Percentiles rank a stretch among this genome's conserved stretches.
Conservation (phyloP, 2,113 vertebrate species). For the Rana temporaria region DNA sequence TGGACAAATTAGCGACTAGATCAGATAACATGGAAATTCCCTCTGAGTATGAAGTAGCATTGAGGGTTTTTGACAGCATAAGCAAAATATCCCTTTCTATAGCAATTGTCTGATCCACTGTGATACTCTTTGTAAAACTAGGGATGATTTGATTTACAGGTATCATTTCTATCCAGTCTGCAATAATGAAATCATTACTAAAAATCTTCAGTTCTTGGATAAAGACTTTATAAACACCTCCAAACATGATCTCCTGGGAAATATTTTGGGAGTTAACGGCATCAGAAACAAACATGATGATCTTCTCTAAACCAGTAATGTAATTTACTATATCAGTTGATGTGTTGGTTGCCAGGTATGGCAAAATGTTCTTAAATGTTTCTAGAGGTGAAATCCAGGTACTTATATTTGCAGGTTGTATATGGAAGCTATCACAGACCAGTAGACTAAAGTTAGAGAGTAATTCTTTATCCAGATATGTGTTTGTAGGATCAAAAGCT, state of each 20-base stretch:
- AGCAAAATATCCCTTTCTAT: not conserved
- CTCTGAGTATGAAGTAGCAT: constrained; percentile 29
- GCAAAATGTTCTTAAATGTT: constrained; percentile 11
- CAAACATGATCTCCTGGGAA: constrained; percentile 17
- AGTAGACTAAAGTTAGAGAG: constrained; percentile 35
- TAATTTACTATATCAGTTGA: not conserved
- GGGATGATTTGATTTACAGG: not conserved
- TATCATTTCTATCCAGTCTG: constrained; percentile 1
- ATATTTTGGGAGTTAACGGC: not conserved
- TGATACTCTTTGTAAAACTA: not conserved
- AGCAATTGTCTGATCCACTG: not conserved
- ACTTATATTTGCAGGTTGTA: not conserved
- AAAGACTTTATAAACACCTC: constrained; percentile 9
- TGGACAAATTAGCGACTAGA: not conserved
- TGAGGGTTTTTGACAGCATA: constrained; percentile 15
- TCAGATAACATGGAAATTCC: constrained; percentile 19
- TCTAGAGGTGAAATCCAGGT: constrained; percentile 2
- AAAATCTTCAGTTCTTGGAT: constrained; percentile 36
- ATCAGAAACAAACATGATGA: constrained; percentile 11
- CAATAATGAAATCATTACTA: not conserved
- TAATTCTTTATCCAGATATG: not conserved
- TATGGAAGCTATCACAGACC: constrained; percentile 16
- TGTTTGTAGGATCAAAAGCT: constrained; percentile 1
- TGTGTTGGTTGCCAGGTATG: not conserved
- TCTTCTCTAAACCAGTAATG: constrained; percentile 23